These are phyloP conservation scores for Notocelia uddmanniana DNA, from an alignment of 2,888 invertebrate genomes.

Conservation along the genomic window DNA sequence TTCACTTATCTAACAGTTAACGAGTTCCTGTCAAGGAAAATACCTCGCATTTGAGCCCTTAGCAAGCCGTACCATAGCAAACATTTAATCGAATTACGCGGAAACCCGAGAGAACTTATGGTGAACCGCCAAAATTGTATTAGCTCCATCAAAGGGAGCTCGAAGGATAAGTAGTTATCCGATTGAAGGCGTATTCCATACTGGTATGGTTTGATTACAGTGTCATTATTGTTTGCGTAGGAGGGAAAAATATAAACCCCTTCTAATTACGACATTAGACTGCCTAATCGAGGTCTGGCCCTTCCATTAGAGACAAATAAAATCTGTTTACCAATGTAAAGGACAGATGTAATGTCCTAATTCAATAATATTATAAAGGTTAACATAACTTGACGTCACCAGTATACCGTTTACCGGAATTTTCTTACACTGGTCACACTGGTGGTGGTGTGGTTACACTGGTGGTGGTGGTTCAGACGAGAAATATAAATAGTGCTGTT, in stretches of 20 bases:
- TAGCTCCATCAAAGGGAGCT: slow-evolving; percentile 37
- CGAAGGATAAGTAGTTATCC: slow-evolving; percentile 21
- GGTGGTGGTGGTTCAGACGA: background rate
- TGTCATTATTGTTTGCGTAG: slow-evolving; percentile 5
- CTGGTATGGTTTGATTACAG: background rate
- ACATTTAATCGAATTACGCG: slow-evolving; percentile 42
- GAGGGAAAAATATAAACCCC: slow-evolving; percentile 24
- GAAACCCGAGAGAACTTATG: slow-evolving; percentile 40
- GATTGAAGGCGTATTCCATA: background rate
- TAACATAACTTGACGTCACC: background rate
- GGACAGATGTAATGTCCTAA: slow-evolving; percentile 9
- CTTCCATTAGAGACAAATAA: slow-evolving; percentile 23
- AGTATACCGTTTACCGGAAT: background rate
- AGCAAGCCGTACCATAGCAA: slow-evolving; percentile 33
- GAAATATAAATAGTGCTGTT: background rate
- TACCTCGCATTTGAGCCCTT: slow-evolving; percentile 26
- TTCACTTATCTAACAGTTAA: slow-evolving; percentile 1
- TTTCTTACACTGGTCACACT: too few relatives aligned
- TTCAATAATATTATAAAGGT: background rate
- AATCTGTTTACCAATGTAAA: slow-evolving; percentile 15
- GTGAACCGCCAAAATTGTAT: slow-evolving; percentile 41
- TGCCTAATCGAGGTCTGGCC: slow-evolving; percentile 23
- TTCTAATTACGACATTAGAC: slow-evolving; percentile 39
- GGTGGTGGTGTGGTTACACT: too few relatives aligned
- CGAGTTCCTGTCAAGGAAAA: slow-evolving; percentile 24